Evolutionary conservation across 1,140 invertebrate species (phyloP).

Genomic region (Achroia grisella): DNA sequence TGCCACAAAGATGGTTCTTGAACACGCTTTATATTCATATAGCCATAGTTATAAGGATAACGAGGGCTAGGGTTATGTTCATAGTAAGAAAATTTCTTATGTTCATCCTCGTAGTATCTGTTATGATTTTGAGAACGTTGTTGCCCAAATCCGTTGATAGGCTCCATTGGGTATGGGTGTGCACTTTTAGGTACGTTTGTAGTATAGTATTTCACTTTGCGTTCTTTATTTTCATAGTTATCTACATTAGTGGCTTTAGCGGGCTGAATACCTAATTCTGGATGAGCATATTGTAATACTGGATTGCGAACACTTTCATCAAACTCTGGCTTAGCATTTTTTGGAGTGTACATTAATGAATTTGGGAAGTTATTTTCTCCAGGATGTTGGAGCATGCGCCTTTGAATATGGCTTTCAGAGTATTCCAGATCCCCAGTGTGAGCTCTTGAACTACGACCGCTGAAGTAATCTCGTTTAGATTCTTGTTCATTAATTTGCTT

Average conservation of each 20-base stretch:
- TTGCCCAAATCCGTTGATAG: slow-evolving; percentile 68
- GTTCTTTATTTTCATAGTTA: slow-evolving; percentile 44
- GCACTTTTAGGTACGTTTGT: slow-evolving; percentile 57
- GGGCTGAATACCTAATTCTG: slow-evolving; percentile 83
- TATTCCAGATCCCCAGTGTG: slow-evolving; percentile 63
- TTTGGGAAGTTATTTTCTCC: slow-evolving; percentile 77
- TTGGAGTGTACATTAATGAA: slow-evolving; percentile 76
- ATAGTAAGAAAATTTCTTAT: slow-evolving; percentile 70
- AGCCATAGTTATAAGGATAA: slow-evolving; percentile 72
- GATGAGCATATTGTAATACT: slow-evolving; percentile 85
- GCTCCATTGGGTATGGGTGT: slow-evolving; percentile 67
- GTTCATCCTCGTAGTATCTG: slow-evolving; percentile 70
- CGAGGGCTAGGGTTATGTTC: slow-evolving; percentile 43
- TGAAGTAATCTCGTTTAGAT: slow-evolving; percentile 74
- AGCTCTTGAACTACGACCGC: slow-evolving; percentile 66
- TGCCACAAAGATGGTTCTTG: slow-evolving; percentile 80
- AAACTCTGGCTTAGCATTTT: slow-evolving; percentile 71
- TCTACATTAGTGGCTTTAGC: slow-evolving; percentile 75
- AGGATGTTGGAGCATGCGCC: slow-evolving; percentile 80
- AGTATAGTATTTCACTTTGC: slow-evolving; percentile 64
- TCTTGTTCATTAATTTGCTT: slow-evolving; percentile 78
- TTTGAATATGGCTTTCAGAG: slow-evolving; percentile 75
- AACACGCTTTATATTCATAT: slow-evolving; percentile 70
- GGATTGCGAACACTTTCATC: slow-evolving; percentile 82
- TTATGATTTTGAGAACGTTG: slow-evolving; percentile 69